Conservation (phyloP, 1,140 invertebrate species). For the Heliconius hermathena region DNA sequence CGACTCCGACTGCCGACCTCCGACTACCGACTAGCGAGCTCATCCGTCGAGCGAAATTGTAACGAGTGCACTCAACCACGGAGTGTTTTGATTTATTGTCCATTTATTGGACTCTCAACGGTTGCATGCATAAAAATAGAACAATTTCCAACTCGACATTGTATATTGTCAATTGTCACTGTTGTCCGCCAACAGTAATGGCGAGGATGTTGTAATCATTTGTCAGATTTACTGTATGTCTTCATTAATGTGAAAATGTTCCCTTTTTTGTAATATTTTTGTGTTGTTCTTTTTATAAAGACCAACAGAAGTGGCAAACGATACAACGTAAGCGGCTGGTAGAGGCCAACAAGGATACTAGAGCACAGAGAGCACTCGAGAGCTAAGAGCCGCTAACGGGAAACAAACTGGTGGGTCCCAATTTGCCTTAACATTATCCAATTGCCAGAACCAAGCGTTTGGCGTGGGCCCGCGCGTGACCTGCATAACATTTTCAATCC, state of each 20-base stretch:
- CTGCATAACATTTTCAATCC: constrained; percentile 59
- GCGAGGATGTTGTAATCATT: constrained; percentile 11
- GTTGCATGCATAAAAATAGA: constrained; percentile 57
- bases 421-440: constrained; percentile 76
- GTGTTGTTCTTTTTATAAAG: constrained; percentile 1
- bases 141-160: constrained; percentile 43
- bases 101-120: constrained; percentile 70
- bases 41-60: constrained; percentile 65
- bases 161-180: constrained; percentile 13
- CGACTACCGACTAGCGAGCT: constrained; percentile 24
- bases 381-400: constrained; percentile 55
- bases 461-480: constrained; percentile 77
- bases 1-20: constrained; percentile 21
- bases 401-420: constrained; percentile 71
- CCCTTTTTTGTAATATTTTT: not conserved
- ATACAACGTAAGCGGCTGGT: constrained; percentile 46
- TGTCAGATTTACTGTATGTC: not conserved
- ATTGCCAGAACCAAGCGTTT: constrained; percentile 73
- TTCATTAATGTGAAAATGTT: not conserved
- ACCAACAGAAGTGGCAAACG: constrained; percentile 24
- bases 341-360: constrained; percentile 65
- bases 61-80: constrained; percentile 64
- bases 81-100: constrained; percentile 77
- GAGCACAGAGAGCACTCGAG: constrained; percentile 64
- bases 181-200: constrained; percentile 31